Evolutionary conservation across 2,113 vertebrate species (phyloP).

Genomic region (Sebastes fasciatus): DNA sequence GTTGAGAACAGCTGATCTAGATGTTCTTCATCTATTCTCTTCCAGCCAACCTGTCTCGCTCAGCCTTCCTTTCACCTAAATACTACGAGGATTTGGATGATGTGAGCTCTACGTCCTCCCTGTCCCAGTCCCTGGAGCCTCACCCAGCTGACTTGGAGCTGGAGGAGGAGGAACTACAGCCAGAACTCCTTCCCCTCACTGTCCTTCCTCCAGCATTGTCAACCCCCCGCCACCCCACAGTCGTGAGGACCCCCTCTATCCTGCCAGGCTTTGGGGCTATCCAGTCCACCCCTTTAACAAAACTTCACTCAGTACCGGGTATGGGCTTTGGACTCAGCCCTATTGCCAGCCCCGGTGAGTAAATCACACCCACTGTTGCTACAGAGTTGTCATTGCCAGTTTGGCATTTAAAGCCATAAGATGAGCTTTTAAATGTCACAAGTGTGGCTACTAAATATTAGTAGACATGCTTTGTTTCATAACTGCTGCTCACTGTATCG

Average conservation of each 20-base stretch:
- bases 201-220: slow-evolving; percentile 30
- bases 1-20: not conserved
- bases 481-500: slow-evolving; percentile 11
- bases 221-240: slow-evolving; percentile 86
- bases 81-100: slow-evolving; percentile 96
- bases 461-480: not conserved
- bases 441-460: not conserved
- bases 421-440: not conserved
- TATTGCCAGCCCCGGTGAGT: slow-evolving; percentile 76
- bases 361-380: not conserved
- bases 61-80: slow-evolving; percentile 94
- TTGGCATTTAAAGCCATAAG: not conserved
- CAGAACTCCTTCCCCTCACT: slow-evolving; percentile 47
- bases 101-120: slow-evolving; percentile 91
- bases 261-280: slow-evolving; percentile 86
- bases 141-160: slow-evolving; percentile 81
- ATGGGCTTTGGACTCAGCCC: slow-evolving; percentile 74
- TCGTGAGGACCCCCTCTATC: slow-evolving; percentile 91
- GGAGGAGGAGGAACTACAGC: slow-evolving; percentile 79
- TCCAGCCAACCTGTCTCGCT: slow-evolving; percentile 92
- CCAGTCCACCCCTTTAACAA: slow-evolving; percentile 85
- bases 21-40: slow-evolving; percentile 5
- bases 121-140: slow-evolving; percentile 89
- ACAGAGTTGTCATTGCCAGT: not conserved
- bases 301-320: slow-evolving; percentile 72